phyloP scores from a whole-genome alignment of 2,888 invertebrate genomes.

The Cenopis cana region DNA sequence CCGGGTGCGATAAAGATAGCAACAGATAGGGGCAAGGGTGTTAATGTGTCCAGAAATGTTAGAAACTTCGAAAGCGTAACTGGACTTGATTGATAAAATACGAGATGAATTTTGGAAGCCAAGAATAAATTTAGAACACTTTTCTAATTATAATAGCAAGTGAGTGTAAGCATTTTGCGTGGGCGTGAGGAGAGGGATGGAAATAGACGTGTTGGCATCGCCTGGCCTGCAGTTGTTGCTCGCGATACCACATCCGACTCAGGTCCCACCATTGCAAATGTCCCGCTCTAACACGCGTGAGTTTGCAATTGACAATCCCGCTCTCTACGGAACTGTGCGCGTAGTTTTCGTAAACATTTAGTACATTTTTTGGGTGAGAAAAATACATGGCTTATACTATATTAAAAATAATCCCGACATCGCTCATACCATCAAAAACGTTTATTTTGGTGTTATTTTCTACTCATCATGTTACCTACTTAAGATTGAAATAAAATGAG shows the following conservation, averaged over 20 bases:
- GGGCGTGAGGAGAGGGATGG: constrained; percentile 68
- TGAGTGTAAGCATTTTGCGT: constrained; percentile 83
- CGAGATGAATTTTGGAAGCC: constrained; percentile 48
- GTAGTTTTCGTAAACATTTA: too few relatives aligned
- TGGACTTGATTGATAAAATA: constrained; percentile 36
- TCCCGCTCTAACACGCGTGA: too few relatives aligned
- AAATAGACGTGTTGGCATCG: constrained; percentile 81
- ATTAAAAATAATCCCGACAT: too few relatives aligned
- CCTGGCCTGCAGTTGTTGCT: constrained; percentile 59
- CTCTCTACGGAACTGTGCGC: too few relatives aligned
- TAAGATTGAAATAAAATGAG: too few relatives aligned
- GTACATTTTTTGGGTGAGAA: too few relatives aligned
- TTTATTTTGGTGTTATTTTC: too few relatives aligned
- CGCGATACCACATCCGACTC: constrained; percentile 46
- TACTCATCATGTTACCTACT: too few relatives aligned
- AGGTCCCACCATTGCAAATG: too few relatives aligned
- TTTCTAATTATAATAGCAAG: constrained; percentile 82
- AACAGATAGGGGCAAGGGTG: constrained; percentile 48
- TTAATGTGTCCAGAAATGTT: constrained; percentile 28
- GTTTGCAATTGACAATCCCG: too few relatives aligned
- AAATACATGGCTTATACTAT: too few relatives aligned
- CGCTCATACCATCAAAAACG: too few relatives aligned
- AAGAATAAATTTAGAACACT: constrained; percentile 71
- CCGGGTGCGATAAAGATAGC: constrained; percentile 57
- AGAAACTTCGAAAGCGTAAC: constrained; percentile 20